phyloP scores from a whole-genome alignment of 2,113 vertebrate genomes.

The Catagonus wagneri region DNA sequence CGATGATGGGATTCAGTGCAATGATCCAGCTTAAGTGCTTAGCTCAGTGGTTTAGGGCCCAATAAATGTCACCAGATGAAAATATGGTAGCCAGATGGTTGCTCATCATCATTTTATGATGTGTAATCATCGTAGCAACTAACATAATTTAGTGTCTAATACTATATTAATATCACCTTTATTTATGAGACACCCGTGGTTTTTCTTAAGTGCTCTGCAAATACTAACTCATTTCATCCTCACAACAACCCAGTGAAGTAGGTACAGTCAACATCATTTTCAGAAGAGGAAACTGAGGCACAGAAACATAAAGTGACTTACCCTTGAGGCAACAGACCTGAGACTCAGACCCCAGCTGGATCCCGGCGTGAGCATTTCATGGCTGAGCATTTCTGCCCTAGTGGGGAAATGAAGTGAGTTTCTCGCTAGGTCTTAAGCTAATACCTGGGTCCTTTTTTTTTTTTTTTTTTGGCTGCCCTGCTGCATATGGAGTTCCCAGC shows the following conservation, averaged over 20 bases:
- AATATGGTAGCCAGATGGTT: background rate
- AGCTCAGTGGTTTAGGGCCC: background rate
- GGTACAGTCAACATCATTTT: background rate
- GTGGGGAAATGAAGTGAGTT: background rate
- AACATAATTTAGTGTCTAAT: constrained; percentile 42
- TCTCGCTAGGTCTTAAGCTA: background rate
- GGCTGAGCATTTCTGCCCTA: background rate
- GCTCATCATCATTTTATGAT: background rate
- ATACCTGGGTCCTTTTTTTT: background rate
- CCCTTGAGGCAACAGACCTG: background rate
- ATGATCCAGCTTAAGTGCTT: background rate
- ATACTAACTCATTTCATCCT: background rate
- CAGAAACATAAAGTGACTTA: background rate
- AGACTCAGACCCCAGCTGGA: background rate
- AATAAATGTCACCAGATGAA: constrained; percentile 45
- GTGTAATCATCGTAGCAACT: background rate
- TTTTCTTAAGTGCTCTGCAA: constrained; percentile 25
- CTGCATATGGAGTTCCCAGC: no score
- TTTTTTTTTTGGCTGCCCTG: no score
- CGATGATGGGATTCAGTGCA: background rate
- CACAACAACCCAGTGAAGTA: background rate
- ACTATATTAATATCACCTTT: constrained; percentile 3
- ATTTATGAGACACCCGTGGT: background rate
- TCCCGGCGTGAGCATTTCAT: background rate
- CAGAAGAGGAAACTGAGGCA: constrained; percentile 27